Evolutionary conservation across 2,888 invertebrate species (phyloP).

Genomic region (Empis livida): DNA sequence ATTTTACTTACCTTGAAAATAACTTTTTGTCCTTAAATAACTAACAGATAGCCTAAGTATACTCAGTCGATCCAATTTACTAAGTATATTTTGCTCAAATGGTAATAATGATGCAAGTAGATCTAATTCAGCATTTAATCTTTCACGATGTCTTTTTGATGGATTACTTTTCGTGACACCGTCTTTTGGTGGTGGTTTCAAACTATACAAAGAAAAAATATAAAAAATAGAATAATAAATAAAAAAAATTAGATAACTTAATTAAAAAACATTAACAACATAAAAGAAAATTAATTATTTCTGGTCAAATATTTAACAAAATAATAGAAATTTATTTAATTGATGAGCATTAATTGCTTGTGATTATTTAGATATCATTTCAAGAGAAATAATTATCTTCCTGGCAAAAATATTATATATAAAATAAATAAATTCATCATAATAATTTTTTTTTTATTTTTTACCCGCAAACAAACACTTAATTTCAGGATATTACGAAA

Average conservation of each 20-base stretch:
- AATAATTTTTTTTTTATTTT: no score
- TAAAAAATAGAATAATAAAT: background rate
- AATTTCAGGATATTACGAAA: no score
- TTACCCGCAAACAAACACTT: no score
- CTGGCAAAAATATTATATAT: no score
- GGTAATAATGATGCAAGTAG: slow-evolving; percentile 88
- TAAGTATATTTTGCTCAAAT: slow-evolving; percentile 95
- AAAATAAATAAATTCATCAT: no score
- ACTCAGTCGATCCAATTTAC: slow-evolving; percentile 95
- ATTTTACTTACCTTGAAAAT: slow-evolving; percentile 85
- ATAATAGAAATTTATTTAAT: no score
- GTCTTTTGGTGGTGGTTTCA: slow-evolving; percentile 90
- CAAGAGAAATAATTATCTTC: no score
- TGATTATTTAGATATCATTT: no score
- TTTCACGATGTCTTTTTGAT: slow-evolving; percentile 93
- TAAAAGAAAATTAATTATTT: slow-evolving; percentile 7
- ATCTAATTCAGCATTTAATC: slow-evolving; percentile 96
- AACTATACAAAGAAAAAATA: slow-evolving; percentile 45
- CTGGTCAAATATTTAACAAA: no score
- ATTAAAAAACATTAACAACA: slow-evolving; percentile 3
- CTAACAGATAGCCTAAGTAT: slow-evolving; percentile 95
- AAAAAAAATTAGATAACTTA: slow-evolving; percentile 3
- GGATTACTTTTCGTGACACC: slow-evolving; percentile 95
- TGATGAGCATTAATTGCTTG: no score
- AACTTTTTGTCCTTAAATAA: slow-evolving; percentile 97